phyloP scores from a whole-genome alignment of 2,797 vertebrate species.

The Sylvia borin region DNA sequence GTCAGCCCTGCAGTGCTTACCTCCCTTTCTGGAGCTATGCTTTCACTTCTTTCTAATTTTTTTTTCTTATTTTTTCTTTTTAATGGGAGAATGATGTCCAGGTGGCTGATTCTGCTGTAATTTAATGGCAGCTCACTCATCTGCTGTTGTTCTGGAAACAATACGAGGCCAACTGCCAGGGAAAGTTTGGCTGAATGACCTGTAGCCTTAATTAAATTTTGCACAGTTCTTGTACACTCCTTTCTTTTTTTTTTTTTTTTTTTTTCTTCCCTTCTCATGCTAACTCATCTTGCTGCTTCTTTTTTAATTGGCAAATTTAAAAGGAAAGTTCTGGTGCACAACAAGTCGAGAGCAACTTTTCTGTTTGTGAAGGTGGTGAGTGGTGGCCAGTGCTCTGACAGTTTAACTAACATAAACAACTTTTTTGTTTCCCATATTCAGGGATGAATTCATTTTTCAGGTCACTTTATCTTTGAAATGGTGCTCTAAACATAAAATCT shows the following conservation, averaged over 20 bases:
- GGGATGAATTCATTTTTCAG: neutral
- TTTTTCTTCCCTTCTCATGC: accelerated
- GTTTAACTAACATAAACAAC: neutral
- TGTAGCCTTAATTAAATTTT: conserved; percentile 25
- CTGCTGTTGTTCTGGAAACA: conserved; percentile 35
- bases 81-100: neutral
- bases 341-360: neutral
- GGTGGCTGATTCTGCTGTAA: conserved; percentile 41
- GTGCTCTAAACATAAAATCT: neutral
- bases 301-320: neutral
- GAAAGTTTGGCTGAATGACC: conserved; percentile 30
- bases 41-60: neutral
- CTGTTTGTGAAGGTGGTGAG: neutral
- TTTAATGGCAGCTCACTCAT: conserved; percentile 40
- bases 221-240: neutral
- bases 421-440: neutral
- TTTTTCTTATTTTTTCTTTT: too few relatives aligned
- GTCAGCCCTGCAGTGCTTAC: neutral
- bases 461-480: neutral
- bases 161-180: conserved; percentile 14
- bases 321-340: neutral
- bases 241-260: accelerated
- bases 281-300: neutral
- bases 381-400: neutral
- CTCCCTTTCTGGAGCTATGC: neutral